Evolutionary conservation across 2,113 vertebrate genomes (phyloP), one percentile per base, ranked within the genome.

Genomic region (Bagarius yarrelli): DNA sequence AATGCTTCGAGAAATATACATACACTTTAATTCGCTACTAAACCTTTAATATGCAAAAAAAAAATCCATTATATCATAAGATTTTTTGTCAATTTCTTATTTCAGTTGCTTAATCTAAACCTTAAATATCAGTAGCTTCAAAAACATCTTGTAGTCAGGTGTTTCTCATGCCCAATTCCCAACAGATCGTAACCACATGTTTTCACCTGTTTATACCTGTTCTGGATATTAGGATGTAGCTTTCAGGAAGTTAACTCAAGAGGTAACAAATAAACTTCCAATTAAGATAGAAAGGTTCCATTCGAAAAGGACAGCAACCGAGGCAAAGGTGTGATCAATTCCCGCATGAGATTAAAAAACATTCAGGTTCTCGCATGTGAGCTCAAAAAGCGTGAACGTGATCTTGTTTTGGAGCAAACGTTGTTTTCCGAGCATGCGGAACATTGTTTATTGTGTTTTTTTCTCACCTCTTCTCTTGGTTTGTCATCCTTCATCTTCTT

Each of bases 401-500:
- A n/a, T 0, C 30, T 36, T 50, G 30, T 52, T 67, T 36, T 67
- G 50, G 50, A 55, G 12, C 16, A 23, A 32, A 21, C 18, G 2
- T 27, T 53, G 47, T 70, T 70, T 70, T 50, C 23, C 66, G 47
- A 15, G 34, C 3, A 13, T 36, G 19, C 23, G 8, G 5, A 50
- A 52, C 11, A 25, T 52, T 13, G 2, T 69, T 56, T 21, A 25
- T 1, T 16, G 16, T 79, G 53, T 70, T 70, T 47, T n/a, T 40
- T 79, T 15, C 94, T 96, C 80, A 95, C 91, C 87, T 96, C 96
- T 89, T 96, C 95, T 47, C 93, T 88, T 4, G 95, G 94, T 87
- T 98, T 96, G 89, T 95, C 94, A 71, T 96, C 96, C 92, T 98
- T 99, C 92, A 98, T 97, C 96, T 99, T 99, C 97, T 99, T 99